Conservation (phyloP, 2,888 invertebrate genomes). For the Frankliniella fusca region DNA sequence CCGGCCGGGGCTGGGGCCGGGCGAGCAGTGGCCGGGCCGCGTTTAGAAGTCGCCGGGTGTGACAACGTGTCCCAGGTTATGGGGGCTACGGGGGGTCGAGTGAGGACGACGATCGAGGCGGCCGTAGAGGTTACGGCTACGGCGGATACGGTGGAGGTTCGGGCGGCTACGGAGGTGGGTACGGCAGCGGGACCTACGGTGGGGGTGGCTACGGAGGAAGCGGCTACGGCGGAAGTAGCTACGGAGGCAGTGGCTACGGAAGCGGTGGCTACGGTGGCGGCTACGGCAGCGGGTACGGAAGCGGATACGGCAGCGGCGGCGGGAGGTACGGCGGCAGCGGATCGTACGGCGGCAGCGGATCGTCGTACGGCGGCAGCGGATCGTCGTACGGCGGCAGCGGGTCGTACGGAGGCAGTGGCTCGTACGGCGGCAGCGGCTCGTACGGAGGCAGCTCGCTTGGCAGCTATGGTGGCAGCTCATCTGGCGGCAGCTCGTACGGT, state of each 20-base stretch:
- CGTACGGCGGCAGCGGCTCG: neutral
- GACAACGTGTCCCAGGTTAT: neutral
- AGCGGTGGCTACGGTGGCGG: neutral
- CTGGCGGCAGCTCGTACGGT: neutral
- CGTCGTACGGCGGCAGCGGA: neutral
- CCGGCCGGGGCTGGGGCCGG: no score
- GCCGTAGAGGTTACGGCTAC: neutral
- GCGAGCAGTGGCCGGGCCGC: no score
- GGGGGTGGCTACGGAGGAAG: neutral
- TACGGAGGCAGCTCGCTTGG: slow-evolving; percentile 23
- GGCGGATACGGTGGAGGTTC: neutral
- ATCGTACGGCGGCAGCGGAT: slow-evolving; percentile 27
- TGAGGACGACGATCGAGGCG: slow-evolving; percentile 26
- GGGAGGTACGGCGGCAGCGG: neutral
- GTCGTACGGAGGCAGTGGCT: neutral
- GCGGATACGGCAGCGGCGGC: neutral
- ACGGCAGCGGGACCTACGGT: slow-evolving; percentile 19
- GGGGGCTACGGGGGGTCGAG: neutral
- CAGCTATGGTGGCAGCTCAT: neutral
- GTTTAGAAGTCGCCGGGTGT: neutral
- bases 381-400: slow-evolving; percentile 6
- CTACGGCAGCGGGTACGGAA: slow-evolving; percentile 18
- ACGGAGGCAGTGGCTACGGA: neutral
- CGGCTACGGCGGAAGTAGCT: slow-evolving; percentile 24
- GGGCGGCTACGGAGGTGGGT: neutral